phyloP scores from a whole-genome alignment of 2,797 vertebrate genomes.

The Peromyscus aztecus region DNA sequence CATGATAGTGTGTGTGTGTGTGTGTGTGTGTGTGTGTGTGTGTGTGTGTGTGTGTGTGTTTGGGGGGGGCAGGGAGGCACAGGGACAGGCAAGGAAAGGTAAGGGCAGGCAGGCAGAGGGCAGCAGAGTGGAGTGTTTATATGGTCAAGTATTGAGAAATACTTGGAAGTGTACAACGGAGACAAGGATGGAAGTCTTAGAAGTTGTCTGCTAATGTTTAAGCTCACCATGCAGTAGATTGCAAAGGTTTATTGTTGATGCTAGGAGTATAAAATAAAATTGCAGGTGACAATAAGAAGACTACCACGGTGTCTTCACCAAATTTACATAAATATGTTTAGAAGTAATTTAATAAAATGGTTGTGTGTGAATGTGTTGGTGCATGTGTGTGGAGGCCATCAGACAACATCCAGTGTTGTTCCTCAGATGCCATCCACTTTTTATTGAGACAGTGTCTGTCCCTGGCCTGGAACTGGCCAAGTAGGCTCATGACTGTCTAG shows the following conservation, averaged over 20 bases:
- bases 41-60: background rate
- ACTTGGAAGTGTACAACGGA: background rate
- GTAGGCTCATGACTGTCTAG: background rate
- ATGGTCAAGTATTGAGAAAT: background rate
- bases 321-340: background rate
- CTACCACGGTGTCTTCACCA: background rate
- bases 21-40: background rate
- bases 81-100: background rate
- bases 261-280: conserved; percentile 23
- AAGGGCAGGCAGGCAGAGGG: background rate
- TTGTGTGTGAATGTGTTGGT: background rate
- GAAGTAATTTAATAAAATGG: background rate
- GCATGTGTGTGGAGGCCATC: background rate
- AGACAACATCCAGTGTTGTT: background rate
- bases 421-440: background rate
- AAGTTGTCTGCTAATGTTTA: background rate
- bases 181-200: background rate
- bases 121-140: background rate
- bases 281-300: background rate
- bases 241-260: background rate
- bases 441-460: background rate
- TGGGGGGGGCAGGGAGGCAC: accelerated
- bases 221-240: background rate
- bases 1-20: background rate
- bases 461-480: background rate